These are phyloP conservation scores for Sebastes steindachneri DNA, from an alignment of 2,797 vertebrate species.

Conservation along the genomic window DNA sequence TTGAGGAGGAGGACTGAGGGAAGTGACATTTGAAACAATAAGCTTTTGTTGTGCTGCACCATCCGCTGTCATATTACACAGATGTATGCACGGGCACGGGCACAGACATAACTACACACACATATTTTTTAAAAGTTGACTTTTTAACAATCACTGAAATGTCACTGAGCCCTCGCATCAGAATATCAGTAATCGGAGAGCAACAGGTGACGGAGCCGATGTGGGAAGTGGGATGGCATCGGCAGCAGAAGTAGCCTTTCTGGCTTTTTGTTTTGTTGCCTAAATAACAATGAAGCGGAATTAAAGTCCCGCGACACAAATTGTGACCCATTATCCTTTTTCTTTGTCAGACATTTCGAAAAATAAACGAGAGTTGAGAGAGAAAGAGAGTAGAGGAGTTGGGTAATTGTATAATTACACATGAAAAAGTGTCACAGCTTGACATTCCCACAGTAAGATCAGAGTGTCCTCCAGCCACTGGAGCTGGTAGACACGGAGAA, in stretches of 20 bases:
- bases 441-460: neutral
- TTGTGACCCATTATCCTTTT: neutral
- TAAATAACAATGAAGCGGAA: neutral
- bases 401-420: neutral
- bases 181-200: conserved; percentile 36
- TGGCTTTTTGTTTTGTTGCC: conserved; percentile 14
- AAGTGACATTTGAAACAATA: conserved; percentile 76
- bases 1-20: conserved; percentile 44
- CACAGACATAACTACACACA: neutral
- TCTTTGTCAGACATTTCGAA: neutral
- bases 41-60: conserved; percentile 61
- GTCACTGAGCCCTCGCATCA: conserved; percentile 28
- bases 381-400: neutral
- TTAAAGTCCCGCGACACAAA: neutral
- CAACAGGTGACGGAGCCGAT: conserved; percentile 47
- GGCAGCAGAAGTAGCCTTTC: neutral
- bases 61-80: conserved; percentile 52
- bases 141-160: conserved; percentile 51
- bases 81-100: conserved; percentile 32
- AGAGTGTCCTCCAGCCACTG: neutral
- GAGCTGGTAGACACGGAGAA: neutral
- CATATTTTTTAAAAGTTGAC: conserved; percentile 34
- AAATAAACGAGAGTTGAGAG: neutral
- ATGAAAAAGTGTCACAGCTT: neutral
- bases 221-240: neutral